Percentiles rank a stretch among this genome's conserved stretches.
Conservation (phyloP, 2,888 invertebrate species). For the Abscondita cerata region DNA sequence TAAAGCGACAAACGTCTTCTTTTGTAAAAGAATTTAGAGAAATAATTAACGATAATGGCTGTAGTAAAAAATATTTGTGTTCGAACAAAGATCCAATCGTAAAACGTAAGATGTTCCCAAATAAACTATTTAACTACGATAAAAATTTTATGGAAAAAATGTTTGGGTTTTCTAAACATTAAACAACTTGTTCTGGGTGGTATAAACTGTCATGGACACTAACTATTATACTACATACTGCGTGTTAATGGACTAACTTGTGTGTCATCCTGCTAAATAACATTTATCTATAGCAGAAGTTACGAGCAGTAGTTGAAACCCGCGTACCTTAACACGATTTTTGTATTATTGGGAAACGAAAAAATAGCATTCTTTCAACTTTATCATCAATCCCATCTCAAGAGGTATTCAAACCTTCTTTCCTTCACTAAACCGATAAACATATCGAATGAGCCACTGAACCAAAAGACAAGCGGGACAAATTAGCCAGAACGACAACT, state of each 20-base stretch:
- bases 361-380: conserved; percentile 52
- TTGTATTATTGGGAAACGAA: conserved; percentile 47
- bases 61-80: conserved; percentile 4
- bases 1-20: conserved; percentile 3
- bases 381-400: conserved; percentile 50
- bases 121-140: conserved; percentile 12
- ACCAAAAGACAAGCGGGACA: conserved; percentile 55
- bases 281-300: conserved; percentile 34
- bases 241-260: conserved; percentile 42
- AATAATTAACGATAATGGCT: background rate
- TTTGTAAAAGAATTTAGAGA: conserved; percentile 1
- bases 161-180: conserved; percentile 35
- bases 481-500: conserved; percentile 57
- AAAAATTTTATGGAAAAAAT: conserved; percentile 8
- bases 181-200: conserved; percentile 50
- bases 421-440: conserved; percentile 52
- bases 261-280: conserved; percentile 34
- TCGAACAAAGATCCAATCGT: background rate
- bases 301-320: conserved; percentile 42
- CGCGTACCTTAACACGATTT: conserved; percentile 47
- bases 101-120: conserved; percentile 6
- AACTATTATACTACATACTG: conserved; percentile 40
- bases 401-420: conserved; percentile 50
- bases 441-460: conserved; percentile 55
- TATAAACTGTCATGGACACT: conserved; percentile 38